Base-by-base conservation (phyloP, 2,888 invertebrate species). In the Amiota mariae region DNA sequence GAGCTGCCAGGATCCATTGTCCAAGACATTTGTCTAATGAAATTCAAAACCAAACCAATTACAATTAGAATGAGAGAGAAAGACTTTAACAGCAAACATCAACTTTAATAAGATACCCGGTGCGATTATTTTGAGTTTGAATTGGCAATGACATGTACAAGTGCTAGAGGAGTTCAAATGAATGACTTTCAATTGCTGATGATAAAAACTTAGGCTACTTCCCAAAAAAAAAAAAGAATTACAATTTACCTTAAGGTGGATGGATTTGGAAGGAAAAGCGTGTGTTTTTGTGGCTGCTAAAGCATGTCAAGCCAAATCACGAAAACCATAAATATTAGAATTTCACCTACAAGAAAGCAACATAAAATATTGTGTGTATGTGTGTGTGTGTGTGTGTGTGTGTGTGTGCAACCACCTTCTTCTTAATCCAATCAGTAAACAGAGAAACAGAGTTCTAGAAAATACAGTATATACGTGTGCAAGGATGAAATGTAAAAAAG, bases 291-390 rank as follows among this genome's bases (percentile, higher is more conserved):
- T 66, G 20, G 51, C 63, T 49, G 70, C 54, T 24, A 57, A 47
- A 61, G 66, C 74, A 49, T 80, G 78, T 79, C 83, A 80, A 75
- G 61, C 76, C 56, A 72, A 24, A 73, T 54, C 75, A 70, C 70
- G 61, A 18, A 18, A 77, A 73, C 78, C 79, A 82, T 82, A 82
- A 82, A 81, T 81, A 81, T 79, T 12, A 51, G 48, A 67, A 9
- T 24, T 46, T 15, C 12, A 70, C 13, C 12, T n/a, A 24, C 36
- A 70, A 9, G 56, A 57, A 57, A 46, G 36, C 36, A 2, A 2
- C 2, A 36, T 6, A 36, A 36, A 36, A 2, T 36, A 4, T 2
- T 36, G 36, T 36, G 36, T 36, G 4, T 36, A 6, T 24, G 24
- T 24, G 24, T 24, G 24, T 24, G 24, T 24, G 24, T 24, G 24